Percentiles rank a stretch among this genome's conserved stretches.
phyloP scores from a whole-genome alignment of 2,888 invertebrate genomes.

The Mayetiola destructor region DNA sequence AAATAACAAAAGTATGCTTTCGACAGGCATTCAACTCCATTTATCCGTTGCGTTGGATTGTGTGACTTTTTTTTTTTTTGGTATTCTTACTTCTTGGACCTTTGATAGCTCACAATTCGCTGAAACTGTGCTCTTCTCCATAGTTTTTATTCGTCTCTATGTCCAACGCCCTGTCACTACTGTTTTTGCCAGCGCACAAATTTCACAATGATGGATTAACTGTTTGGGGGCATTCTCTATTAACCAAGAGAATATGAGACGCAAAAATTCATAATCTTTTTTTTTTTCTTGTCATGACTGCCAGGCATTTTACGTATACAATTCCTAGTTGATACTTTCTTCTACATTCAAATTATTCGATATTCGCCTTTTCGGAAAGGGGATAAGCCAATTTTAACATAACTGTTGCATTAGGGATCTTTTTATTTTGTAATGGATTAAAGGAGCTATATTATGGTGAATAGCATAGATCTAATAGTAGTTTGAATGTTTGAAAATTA shows the following conservation, averaged over 20 bases:
- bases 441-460: too few relatives aligned
- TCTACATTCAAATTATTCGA: too few relatives aligned
- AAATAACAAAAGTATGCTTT: too few relatives aligned
- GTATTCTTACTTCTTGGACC: neutral
- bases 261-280: slow-evolving; percentile 4
- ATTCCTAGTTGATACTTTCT: too few relatives aligned
- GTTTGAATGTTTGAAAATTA: too few relatives aligned
- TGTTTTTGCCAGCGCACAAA: neutral
- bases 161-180: too few relatives aligned
- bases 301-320: neutral
- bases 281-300: slow-evolving; percentile 8
- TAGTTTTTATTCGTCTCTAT: too few relatives aligned
- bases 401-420: slow-evolving; percentile 3
- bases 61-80: neutral
- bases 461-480: too few relatives aligned
- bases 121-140: too few relatives aligned
- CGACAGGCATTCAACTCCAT: too few relatives aligned
- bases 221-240: slow-evolving; percentile 5
- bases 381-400: slow-evolving; percentile 7
- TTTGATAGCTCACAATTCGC: too few relatives aligned
- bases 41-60: neutral
- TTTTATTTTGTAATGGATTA: too few relatives aligned
- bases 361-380: neutral
- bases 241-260: neutral
- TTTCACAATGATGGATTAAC: slow-evolving; percentile 10